phyloP scores from a whole-genome alignment of 2,888 invertebrate species.

The Acleris literana region DNA sequence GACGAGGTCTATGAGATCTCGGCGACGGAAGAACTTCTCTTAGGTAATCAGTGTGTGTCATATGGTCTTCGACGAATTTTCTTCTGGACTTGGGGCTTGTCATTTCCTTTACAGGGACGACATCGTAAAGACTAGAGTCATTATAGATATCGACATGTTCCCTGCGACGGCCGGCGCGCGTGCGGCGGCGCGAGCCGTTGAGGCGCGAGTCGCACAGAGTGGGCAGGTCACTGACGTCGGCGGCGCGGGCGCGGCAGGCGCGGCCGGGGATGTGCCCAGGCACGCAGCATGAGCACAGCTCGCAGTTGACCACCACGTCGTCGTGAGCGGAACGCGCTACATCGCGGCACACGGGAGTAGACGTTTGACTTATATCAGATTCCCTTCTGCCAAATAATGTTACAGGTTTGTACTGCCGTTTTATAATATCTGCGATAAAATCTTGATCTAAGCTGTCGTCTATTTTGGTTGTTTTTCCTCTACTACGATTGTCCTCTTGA shows the following conservation, averaged over 20 bases:
- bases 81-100: slow-evolving; percentile 67
- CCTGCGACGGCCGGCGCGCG: slow-evolving; percentile 48
- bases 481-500: slow-evolving; percentile 45
- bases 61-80: slow-evolving; percentile 59
- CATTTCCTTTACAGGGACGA: slow-evolving; percentile 74
- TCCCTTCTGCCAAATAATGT: slow-evolving; percentile 62
- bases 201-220: slow-evolving; percentile 70
- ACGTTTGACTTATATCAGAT: slow-evolving; percentile 69
- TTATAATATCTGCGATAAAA: slow-evolving; percentile 71
- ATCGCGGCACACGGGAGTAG: slow-evolving; percentile 72
- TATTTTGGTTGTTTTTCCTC: slow-evolving; percentile 43
- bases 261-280: slow-evolving; percentile 43
- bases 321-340: slow-evolving; percentile 56
- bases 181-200: slow-evolving; percentile 55
- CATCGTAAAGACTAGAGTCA: slow-evolving; percentile 66
- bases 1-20: slow-evolving; percentile 62
- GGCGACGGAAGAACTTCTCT: slow-evolving; percentile 75
- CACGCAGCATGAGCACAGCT: slow-evolving; percentile 64
- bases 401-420: slow-evolving; percentile 66
- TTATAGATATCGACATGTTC: slow-evolving; percentile 54
- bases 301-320: slow-evolving; percentile 52
- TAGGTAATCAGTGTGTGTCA: slow-evolving; percentile 50
- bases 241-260: slow-evolving; percentile 39
- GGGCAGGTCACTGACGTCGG: slow-evolving; percentile 56
- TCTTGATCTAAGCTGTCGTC: slow-evolving; percentile 50